Conservation (phyloP, 2,113 vertebrate genomes). For the Pipra filicauda region DNA sequence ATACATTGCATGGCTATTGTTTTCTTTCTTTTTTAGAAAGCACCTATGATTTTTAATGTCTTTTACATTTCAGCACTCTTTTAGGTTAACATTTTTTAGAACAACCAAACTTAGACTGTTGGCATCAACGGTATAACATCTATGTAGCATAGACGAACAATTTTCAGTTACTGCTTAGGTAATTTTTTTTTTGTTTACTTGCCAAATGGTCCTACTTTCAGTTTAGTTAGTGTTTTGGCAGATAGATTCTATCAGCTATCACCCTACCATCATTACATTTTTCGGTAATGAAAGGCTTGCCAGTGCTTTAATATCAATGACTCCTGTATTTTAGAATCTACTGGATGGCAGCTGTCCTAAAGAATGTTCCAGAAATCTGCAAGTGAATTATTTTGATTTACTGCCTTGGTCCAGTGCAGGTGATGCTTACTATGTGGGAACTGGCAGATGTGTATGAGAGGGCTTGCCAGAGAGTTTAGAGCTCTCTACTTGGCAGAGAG, state of each 20-base stretch:
- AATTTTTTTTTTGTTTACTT: background rate
- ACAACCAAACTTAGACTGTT: background rate
- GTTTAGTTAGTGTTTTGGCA: conserved; percentile 25
- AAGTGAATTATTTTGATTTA: conserved; percentile 45
- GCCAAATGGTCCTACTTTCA: background rate
- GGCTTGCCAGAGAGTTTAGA: background rate
- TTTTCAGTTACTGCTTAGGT: background rate
- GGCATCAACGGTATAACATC: background rate
- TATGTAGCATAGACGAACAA: background rate
- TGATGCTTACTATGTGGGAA: conserved; percentile 8
- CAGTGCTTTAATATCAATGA: background rate
- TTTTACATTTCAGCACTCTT: background rate
- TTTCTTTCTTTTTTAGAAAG: background rate
- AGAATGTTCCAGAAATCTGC: conserved; percentile 20
- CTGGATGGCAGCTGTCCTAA: conserved; percentile 30
- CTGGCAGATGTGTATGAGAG: conserved; percentile 9
- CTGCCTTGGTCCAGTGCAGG: background rate
- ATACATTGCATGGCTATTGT: background rate
- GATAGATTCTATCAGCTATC: background rate
- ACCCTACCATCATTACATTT: background rate
- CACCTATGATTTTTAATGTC: background rate
- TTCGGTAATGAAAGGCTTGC: background rate
- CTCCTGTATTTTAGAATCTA: conserved; percentile 16
- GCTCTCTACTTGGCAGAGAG: background rate
- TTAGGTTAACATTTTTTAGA: background rate